Evolutionary conservation across 2,888 invertebrate genomes (phyloP).

Genomic region (Drosophila hamatofila): DNA sequence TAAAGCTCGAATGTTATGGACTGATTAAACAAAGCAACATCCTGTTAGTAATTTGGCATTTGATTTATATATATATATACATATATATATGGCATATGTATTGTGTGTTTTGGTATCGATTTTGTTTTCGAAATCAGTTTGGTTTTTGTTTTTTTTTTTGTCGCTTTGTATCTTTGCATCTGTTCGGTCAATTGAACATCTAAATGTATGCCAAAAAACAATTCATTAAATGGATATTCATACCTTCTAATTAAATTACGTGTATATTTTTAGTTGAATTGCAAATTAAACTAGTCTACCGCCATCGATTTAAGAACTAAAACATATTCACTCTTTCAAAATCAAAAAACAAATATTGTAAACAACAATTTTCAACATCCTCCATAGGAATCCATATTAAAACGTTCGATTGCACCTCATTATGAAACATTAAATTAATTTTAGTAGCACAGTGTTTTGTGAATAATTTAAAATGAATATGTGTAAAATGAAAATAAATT

Average conservation of each 20-base stretch:
- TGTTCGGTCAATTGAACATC: constrained; percentile 31
- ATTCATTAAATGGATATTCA: constrained; percentile 55
- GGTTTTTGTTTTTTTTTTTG: background rate
- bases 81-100: constrained; percentile 29
- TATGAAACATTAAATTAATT: constrained; percentile 55
- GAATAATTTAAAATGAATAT: constrained; percentile 60
- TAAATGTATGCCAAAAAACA: constrained; percentile 65
- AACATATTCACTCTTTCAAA: constrained; percentile 40
- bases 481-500: constrained; percentile 58
- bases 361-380: constrained; percentile 45
- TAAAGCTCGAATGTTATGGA: constrained; percentile 65
- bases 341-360: constrained; percentile 21
- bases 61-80: constrained; percentile 64
- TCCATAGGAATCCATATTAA: constrained; percentile 22
- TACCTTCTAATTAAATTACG: constrained; percentile 48
- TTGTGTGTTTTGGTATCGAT: constrained; percentile 57
- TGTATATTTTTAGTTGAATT: constrained; percentile 63
- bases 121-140: constrained; percentile 65
- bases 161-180: constrained; percentile 33
- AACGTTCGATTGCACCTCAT: constrained; percentile 66
- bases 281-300: constrained; percentile 50
- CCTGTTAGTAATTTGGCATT: constrained; percentile 59
- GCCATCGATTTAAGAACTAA: constrained; percentile 50
- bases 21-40: constrained; percentile 55
- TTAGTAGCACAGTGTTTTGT: constrained; percentile 76